Evolutionary conservation across 2,888 invertebrate species (phyloP), one percentile per base, ranked within the genome.

Genomic region (Tipula lateralis): DNA sequence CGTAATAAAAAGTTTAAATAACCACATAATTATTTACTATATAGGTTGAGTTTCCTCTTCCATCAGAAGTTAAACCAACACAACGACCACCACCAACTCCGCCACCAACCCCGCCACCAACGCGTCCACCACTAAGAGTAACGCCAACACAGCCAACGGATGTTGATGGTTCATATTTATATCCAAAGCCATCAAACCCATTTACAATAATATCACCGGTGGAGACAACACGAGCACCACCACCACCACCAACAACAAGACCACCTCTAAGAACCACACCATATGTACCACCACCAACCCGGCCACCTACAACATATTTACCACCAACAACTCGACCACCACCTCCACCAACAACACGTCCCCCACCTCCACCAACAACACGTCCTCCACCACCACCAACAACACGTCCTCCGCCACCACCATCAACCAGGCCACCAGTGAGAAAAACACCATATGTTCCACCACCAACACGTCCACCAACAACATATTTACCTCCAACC

Each of bases 371-470:
- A n/a, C n/a, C 82, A 29, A 81, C 29, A 3, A 29, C 29, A 29
- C 29, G 29, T 81, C n/a, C 29, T n/a, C 82, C n/a, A n/a, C n/a
- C n/a, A n/a, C n/a, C 82, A 16, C 82, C 82, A 29, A 5, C 82
- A 30, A 82, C 29, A 13, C 84, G 84, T 30, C 85, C 84, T 82
- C 85, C 84, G 80, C 84, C 39, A 36, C 84, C 39, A 83, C 85
- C 80, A 80, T 19, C 19, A 80, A 80, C 29, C 16, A 16, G 9
- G 29, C 5, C 80, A 19, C 19, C 80, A 4, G 4, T 29, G 7
- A 80, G 9, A 12, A 29, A 16, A 6, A 19, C 80, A 16, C 19
- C 80, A 6, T 32, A 32, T 32, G 32, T 32, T 4, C 32, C 39
- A 39, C 39, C 39, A 39, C 9, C 39, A 39, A 39, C 39, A 9